Conservation (phyloP, 2,888 invertebrate species). For the Ennomos quercinarius region DNA sequence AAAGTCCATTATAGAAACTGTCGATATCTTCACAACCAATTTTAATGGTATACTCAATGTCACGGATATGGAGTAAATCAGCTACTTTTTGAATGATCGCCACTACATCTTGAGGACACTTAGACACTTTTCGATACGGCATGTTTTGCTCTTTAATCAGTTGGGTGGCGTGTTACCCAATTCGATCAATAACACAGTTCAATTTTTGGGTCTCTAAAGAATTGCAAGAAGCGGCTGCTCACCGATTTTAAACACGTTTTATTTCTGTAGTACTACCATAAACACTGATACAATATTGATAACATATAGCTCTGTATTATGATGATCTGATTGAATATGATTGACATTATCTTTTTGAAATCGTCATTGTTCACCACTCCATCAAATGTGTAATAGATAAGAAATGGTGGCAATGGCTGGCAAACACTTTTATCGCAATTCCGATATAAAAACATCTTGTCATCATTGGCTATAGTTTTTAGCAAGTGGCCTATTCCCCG, state of each 20-base stretch:
- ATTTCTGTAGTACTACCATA: slow-evolving; percentile 8
- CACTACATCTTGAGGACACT: slow-evolving; percentile 57
- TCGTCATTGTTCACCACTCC: slow-evolving; percentile 9
- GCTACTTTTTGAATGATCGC: slow-evolving; percentile 62
- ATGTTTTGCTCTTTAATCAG: slow-evolving; percentile 39
- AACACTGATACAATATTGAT: slow-evolving; percentile 14
- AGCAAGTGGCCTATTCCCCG: too few relatives aligned
- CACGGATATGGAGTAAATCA: slow-evolving; percentile 49
- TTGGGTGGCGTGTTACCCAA: too few relatives aligned
- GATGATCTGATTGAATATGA: slow-evolving; percentile 24
- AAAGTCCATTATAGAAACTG: slow-evolving; percentile 55
- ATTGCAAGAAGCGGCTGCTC: too few relatives aligned
- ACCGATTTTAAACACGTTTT: slow-evolving; percentile 31
- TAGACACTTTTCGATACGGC: slow-evolving; percentile 66
- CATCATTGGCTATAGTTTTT: too few relatives aligned
- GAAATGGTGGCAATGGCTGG: slow-evolving; percentile 8
- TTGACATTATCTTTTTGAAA: slow-evolving; percentile 39
- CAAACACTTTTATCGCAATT: slow-evolving; percentile 4
- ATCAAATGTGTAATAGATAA: slow-evolving; percentile 20
- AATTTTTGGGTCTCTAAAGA: too few relatives aligned
- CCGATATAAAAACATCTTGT: too few relatives aligned
- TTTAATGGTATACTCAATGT: slow-evolving; percentile 52
- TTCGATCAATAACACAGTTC: too few relatives aligned
- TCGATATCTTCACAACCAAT: slow-evolving; percentile 63
- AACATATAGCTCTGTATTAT: slow-evolving; percentile 3